phyloP scores from a whole-genome alignment of 2,797 vertebrate species.

The Avahi laniger region DNA sequence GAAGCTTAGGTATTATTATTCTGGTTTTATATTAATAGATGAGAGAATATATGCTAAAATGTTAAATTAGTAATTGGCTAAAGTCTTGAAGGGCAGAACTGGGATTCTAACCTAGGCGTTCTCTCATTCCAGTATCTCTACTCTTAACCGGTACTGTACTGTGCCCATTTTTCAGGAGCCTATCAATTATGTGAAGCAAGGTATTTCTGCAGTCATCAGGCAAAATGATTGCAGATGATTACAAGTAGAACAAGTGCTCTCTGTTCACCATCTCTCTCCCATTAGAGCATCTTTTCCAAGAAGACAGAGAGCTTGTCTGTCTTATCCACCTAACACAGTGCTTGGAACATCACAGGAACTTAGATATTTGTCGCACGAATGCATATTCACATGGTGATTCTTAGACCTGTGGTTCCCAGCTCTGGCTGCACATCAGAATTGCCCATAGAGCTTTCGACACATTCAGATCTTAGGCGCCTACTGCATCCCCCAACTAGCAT shows the following conservation, averaged over 20 bases:
- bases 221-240: background rate
- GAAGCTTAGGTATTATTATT: background rate
- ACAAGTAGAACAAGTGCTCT: background rate
- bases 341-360: background rate
- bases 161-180: background rate
- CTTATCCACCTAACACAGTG: background rate
- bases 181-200: background rate
- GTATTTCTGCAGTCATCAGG: background rate
- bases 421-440: background rate
- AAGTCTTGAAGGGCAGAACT: background rate
- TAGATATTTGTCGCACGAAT: background rate
- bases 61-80: background rate
- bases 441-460: background rate
- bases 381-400: background rate
- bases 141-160: background rate
- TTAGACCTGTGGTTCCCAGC: background rate
- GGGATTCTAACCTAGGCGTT: background rate
- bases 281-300: background rate
- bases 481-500: background rate
- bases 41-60: background rate
- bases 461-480: background rate
- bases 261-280: background rate
- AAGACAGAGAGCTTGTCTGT: background rate
- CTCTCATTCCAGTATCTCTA: background rate
- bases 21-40: background rate